Evolutionary conservation across 2,113 vertebrate species (phyloP), one percentile per base, ranked within the genome.

Genomic region (Triplophysa dalaica): DNA sequence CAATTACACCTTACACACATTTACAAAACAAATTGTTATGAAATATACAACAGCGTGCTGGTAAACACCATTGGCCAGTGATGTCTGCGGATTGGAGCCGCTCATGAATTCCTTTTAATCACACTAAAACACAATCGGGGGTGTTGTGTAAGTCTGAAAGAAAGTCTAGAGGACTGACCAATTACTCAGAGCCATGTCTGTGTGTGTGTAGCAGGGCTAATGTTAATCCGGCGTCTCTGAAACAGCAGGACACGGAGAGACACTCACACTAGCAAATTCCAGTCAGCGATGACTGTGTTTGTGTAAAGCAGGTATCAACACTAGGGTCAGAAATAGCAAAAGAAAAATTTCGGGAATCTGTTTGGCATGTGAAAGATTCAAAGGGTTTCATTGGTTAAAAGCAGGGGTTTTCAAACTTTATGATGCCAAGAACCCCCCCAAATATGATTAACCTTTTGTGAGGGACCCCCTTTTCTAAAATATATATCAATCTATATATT

Each of bases 201-300:
- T 70, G 8, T 12, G 29, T 72, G 50, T 11, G 63, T 14, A 81
- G 52, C 50, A 69, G 75, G 26, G 13, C 52, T 10, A 65, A 52
- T 24, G 64, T 43, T 84, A 78, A 84, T 75, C 83, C 21, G 63
- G 70, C 58, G 24, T 81, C 83, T 81, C 16, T 8, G 24, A 60
- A 62, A 61, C 70, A 81, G 79, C 70, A 16, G 64, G 75, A 68
- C 1, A n/a, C 24, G 22, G 58, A n/a, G 19, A 81, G 70, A 81
- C 14, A 19, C 69, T 83, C 64, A 54, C 58, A 63, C 26, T 21
- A 58, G 38, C 78, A 77, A 84, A 74, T 81, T 75, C 74, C 62
- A 54, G 43, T 54, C 60, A 82, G 8, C 2, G 2, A 13, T 56
- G 38, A 73, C 43, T 45, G 22, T 60, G 62, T 79, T 24, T 4